A percentile compares a stretch with the other conserved stretches of the same genome.
Conservation (phyloP, 2,888 invertebrate genomes). For the Xestia rhomboidea region DNA sequence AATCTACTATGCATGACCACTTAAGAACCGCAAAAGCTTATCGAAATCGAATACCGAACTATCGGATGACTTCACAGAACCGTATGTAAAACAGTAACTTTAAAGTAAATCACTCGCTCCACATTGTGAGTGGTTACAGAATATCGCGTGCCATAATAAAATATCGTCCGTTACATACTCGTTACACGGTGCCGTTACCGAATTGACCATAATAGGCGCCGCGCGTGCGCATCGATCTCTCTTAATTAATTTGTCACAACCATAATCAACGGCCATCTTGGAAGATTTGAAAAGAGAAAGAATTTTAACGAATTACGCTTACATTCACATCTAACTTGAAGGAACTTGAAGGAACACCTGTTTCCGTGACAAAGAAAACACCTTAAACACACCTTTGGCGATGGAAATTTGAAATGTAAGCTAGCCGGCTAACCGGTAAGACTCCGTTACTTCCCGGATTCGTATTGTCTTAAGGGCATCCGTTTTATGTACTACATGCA, state of each 20-base stretch:
- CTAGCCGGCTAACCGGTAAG: conserved; percentile 50
- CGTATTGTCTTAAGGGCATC: conserved; percentile 65
- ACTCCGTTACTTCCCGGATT: conserved; percentile 67
- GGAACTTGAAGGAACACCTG: not conserved
- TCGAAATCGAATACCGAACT: conserved; percentile 33
- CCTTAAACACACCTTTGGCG: conserved; percentile 46
- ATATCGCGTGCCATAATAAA: conserved; percentile 76
- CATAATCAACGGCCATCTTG: conserved; percentile 49
- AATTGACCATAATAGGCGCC: conserved; percentile 76
- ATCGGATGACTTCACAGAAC: conserved; percentile 51
- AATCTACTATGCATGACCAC: conserved; percentile 13
- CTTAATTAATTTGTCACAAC: conserved; percentile 76
- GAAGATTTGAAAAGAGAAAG: conserved; percentile 41
- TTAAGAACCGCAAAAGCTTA: conserved; percentile 21
- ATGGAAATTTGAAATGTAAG: conserved; percentile 50
- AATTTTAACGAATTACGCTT: conserved; percentile 16
- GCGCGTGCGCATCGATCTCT: conserved; percentile 77
- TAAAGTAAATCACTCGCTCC: conserved; percentile 58
- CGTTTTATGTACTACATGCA: conserved; percentile 46
- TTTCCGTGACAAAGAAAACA: conserved; percentile 35
- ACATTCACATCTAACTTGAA: conserved; percentile 1
- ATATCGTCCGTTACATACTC: conserved; percentile 79
- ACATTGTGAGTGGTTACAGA: conserved; percentile 68
- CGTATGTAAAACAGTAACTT: conserved; percentile 57
- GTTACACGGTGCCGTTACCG: conserved; percentile 82